phyloP scores from a whole-genome alignment of 2,888 invertebrate genomes.

The Dicyrtoma fusca region DNA sequence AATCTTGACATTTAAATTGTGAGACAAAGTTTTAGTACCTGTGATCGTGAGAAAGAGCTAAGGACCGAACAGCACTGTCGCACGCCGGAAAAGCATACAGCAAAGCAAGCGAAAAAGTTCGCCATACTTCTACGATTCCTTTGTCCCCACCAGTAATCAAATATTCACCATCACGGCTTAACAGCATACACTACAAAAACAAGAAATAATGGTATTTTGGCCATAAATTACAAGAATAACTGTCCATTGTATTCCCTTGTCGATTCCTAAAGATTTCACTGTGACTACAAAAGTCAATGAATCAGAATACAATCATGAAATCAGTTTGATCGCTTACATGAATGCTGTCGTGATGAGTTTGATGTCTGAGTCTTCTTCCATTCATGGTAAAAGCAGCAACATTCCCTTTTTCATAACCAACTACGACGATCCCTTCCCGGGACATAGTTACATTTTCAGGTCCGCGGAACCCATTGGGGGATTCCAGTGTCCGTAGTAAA shows the following conservation, averaged over 20 bases:
- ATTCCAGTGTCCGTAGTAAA: conserved; percentile 84
- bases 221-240: not conserved
- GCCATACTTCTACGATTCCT: conserved; percentile 97
- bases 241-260: not conserved
- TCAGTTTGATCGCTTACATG: conserved; percentile 81
- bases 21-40: conserved; percentile 71
- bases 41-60: conserved; percentile 97
- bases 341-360: conserved; percentile 92
- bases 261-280: not conserved
- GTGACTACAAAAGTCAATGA: not conserved
- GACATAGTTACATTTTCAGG: conserved; percentile 92
- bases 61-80: conserved; percentile 89
- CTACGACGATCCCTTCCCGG: conserved; percentile 93
- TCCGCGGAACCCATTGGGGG: conserved; percentile 73
- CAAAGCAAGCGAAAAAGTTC: conserved; percentile 94
- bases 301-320: not conserved
- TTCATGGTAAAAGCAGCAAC: conserved; percentile 94
- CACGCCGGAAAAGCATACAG: conserved; percentile 98
- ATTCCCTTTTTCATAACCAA: conserved; percentile 88
- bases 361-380: conserved; percentile 83
- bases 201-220: not conserved
- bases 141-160: conserved; percentile 96
- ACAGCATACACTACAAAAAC: conserved; percentile 74
- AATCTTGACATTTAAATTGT: not conserved
- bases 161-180: conserved; percentile 98